These are phyloP conservation scores for Xenopus borealis DNA, from an alignment of 2,113 vertebrate genomes.

Conservation along the genomic window DNA sequence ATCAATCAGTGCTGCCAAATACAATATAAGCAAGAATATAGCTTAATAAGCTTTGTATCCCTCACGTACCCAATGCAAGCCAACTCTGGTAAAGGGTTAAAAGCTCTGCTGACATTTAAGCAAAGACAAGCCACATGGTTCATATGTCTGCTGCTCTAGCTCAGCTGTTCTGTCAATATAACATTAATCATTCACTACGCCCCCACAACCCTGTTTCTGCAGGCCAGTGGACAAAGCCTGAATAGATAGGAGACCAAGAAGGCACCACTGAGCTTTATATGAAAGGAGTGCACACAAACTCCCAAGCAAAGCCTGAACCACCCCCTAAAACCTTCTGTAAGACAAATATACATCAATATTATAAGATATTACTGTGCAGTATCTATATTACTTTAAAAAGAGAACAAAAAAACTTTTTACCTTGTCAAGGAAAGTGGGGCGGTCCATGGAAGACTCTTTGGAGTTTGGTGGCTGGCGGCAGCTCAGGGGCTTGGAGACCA, in stretches of 20 bases:
- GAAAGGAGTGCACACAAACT: too few relatives aligned
- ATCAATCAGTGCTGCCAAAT: not conserved
- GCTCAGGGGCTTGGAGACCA: constrained; percentile 88
- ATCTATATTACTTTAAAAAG: too few relatives aligned
- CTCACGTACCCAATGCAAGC: too few relatives aligned
- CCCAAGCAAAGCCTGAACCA: too few relatives aligned
- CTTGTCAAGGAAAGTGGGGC: constrained; percentile 91
- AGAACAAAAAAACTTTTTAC: constrained; percentile 53
- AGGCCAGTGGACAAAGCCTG: constrained; percentile 33
- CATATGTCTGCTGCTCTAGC: constrained; percentile 16
- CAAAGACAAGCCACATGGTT: constrained; percentile 3
- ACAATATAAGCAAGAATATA: constrained; percentile 3
- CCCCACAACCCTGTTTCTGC: constrained; percentile 44
- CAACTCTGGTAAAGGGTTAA: constrained; percentile 30
- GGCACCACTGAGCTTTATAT: too few relatives aligned
- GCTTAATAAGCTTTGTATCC: too few relatives aligned
- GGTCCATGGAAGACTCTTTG: constrained; percentile 96
- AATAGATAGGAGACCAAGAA: constrained; percentile 31
- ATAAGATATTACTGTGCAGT: too few relatives aligned
- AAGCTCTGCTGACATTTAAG: constrained; percentile 36
- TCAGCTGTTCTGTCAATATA: constrained; percentile 51
- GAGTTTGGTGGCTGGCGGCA: constrained; percentile 90
- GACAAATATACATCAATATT: too few relatives aligned
- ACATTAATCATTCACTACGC: constrained; percentile 37
- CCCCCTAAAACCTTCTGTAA: too few relatives aligned